Evolutionary conservation across 2,113 vertebrate species (phyloP).

Genomic region (Epinephelus cyanopodus): DNA sequence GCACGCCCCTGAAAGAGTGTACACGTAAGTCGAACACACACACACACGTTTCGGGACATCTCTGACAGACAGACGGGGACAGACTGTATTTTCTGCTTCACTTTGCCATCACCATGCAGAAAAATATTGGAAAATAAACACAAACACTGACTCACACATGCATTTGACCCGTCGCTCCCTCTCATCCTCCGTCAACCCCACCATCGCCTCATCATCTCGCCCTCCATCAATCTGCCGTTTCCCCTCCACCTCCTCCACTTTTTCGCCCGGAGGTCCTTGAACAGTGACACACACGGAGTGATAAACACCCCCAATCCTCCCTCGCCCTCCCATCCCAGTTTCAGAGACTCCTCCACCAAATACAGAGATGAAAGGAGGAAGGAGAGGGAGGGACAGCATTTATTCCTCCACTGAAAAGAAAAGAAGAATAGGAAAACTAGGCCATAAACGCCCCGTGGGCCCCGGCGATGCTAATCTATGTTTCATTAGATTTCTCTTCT

Average conservation of each 20-base stretch:
- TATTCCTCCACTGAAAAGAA: constrained; percentile 63
- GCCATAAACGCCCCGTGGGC: constrained; percentile 83
- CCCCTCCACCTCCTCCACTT: constrained; percentile 15
- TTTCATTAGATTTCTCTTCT: constrained; percentile 81
- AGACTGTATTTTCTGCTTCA: background rate
- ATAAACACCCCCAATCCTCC: constrained; percentile 42
- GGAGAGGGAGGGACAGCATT: constrained; percentile 66
- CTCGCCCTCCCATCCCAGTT: constrained; percentile 34
- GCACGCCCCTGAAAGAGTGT: constrained; percentile 91
- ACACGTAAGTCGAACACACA: constrained; percentile 89
- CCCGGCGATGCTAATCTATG: constrained; percentile 83
- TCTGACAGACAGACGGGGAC: constrained; percentile 14
- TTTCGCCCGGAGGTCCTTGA: constrained; percentile 45
- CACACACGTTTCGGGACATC: background rate
- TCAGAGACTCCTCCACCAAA: constrained; percentile 51
- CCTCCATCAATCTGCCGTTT: constrained; percentile 37
- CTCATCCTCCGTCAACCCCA: constrained; percentile 14
- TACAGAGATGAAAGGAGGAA: constrained; percentile 67
- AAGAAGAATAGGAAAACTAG: constrained; percentile 80
- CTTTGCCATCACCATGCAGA: background rate
- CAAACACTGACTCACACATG: background rate
- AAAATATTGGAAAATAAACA: background rate
- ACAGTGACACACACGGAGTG: constrained; percentile 39
- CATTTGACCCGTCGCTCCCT: constrained; percentile 19
- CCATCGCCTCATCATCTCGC: constrained; percentile 15